phyloP scores from a whole-genome alignment of 2,113 vertebrate genomes.

The Tachuris rubrigastra region DNA sequence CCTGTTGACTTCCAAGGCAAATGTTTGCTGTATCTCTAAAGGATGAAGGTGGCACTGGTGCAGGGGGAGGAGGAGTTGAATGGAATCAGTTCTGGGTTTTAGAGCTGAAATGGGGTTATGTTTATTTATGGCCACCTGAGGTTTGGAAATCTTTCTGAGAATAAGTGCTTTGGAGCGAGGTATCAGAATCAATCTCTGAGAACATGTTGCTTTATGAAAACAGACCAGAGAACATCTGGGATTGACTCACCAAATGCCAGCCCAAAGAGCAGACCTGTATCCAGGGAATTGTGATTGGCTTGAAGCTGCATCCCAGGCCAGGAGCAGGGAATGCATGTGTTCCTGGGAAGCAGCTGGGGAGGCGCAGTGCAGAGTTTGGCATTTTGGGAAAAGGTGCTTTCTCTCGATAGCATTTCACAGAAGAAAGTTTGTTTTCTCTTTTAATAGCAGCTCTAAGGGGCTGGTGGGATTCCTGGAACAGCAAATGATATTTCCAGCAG shows the following conservation, averaged over 20 bases:
- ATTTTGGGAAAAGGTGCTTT: neutral
- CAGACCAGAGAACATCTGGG: neutral
- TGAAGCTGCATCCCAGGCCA: fast-evolving
- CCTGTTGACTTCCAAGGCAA: neutral
- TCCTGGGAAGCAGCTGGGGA: neutral
- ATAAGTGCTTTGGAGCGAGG: neutral
- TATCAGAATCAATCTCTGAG: neutral
- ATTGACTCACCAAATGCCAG: neutral
- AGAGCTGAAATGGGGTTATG: neutral
- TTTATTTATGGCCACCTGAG: neutral
- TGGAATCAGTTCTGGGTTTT: neutral
- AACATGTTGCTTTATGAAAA: neutral
- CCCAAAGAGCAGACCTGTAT: neutral
- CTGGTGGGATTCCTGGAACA: neutral
- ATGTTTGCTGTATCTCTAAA: neutral
- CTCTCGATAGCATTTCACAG: neutral
- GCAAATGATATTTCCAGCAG: neutral
- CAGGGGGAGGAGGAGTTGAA: neutral
- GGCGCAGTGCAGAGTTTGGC: neutral
- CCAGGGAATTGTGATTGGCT: neutral
- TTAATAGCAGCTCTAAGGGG: neutral
- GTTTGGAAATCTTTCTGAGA: neutral
- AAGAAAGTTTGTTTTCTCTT: neutral
- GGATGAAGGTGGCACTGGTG: neutral
- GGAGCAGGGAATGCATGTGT: neutral